Evolutionary conservation across 1,140 invertebrate species (phyloP).

Genomic region (Drosophila neocordata): DNA sequence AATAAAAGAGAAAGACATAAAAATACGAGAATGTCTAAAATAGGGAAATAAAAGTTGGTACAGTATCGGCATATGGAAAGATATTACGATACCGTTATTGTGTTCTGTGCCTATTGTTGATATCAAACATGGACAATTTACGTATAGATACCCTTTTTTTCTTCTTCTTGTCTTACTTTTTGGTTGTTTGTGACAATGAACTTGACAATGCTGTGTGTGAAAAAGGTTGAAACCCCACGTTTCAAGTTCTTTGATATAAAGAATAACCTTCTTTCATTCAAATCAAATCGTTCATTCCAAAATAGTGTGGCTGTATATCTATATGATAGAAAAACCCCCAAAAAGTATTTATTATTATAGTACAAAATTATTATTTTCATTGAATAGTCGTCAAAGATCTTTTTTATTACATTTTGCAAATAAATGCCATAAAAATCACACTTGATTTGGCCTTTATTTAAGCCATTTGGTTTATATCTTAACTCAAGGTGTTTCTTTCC

Average conservation of each 20-base stretch:
- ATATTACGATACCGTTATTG: background rate
- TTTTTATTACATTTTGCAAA: too few relatives aligned
- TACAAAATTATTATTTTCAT: background rate
- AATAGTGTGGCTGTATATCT: constrained; percentile 7
- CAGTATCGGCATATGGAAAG: background rate
- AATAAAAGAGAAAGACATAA: background rate
- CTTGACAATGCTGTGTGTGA: too few relatives aligned
- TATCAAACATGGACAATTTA: constrained; percentile 1
- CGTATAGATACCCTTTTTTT: background rate
- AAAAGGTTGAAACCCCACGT: background rate
- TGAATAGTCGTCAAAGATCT: background rate
- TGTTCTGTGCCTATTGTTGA: background rate
- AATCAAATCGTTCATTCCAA: background rate
- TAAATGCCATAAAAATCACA: background rate
- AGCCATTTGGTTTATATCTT: background rate
- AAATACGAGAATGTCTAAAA: constrained; percentile 14
- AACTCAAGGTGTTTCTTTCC: background rate
- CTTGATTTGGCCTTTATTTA: background rate
- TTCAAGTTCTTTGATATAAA: background rate
- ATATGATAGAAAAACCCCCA: background rate
- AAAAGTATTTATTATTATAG: too few relatives aligned
- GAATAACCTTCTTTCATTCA: background rate
- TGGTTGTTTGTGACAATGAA: background rate
- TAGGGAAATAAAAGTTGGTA: constrained; percentile 8
- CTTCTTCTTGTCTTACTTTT: background rate